A percentile compares a stretch with the other conserved stretches of the same genome.
These are phyloP conservation scores for Glyphotaelius pellucidus DNA, from an alignment of 2,888 invertebrate species.

Conservation along the genomic window DNA sequence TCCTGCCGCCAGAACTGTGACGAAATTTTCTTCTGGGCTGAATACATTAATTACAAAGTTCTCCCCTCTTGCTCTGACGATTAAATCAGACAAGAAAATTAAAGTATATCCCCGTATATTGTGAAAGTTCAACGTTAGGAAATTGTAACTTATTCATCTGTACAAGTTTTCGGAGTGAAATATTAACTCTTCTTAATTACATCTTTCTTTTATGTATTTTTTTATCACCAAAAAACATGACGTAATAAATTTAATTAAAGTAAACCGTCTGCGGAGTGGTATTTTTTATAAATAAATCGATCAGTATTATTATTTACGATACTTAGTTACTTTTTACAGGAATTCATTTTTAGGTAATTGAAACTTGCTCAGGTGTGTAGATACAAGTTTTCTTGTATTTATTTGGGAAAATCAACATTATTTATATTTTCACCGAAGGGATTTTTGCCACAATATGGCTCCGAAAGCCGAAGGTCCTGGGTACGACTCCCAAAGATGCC, in stretches of 20 bases:
- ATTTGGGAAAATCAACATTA: no score
- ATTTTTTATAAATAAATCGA: no score
- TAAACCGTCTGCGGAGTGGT: no score
- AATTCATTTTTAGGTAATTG: no score
- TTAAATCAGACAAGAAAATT: slow-evolving; percentile 25
- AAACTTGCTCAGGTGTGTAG: no score
- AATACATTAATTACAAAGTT: slow-evolving; percentile 52
- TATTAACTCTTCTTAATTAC: neutral
- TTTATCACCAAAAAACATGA: neutral
- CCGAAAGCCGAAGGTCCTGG: no score
- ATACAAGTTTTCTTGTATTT: no score
- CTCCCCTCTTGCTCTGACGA: neutral
- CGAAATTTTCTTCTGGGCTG: slow-evolving; percentile 16
- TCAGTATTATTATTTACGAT: no score
- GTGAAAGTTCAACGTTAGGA: neutral
- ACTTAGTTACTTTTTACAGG: no score
- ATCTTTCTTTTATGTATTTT: neutral
- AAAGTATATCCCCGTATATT: neutral
- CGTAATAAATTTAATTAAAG: neutral
- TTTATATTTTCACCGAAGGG: no score
- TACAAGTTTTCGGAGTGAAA: neutral
- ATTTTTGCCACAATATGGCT: no score
- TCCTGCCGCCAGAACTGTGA: neutral
- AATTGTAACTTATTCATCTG: neutral
- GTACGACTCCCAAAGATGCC: no score